Evolutionary conservation across 2,888 invertebrate genomes (phyloP).

Genomic region (Argyresthia albistria): DNA sequence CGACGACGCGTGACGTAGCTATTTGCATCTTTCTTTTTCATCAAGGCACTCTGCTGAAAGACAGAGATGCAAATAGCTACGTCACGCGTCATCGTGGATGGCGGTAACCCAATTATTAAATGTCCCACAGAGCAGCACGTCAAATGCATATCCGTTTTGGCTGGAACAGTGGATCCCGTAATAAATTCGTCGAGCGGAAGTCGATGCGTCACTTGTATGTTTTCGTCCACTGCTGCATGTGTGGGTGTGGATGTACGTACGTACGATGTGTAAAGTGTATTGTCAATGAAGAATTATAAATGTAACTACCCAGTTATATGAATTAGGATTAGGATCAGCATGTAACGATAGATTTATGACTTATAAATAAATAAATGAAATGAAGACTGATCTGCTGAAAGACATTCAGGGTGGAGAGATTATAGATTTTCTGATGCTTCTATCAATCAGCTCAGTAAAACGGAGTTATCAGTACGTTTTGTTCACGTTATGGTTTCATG

Average conservation of each 20-base stretch:
- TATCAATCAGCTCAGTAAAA: background rate
- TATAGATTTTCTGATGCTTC: background rate
- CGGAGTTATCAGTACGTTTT: background rate
- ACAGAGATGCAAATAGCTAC: too few species aligned
- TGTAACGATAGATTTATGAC: too few species aligned
- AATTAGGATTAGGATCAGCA: too few species aligned
- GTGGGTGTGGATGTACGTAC: constrained; percentile 33
- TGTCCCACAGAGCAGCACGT: background rate
- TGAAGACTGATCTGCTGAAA: too few species aligned
- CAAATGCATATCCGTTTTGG: constrained; percentile 7
- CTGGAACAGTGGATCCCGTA: constrained; percentile 51
- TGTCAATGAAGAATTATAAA: constrained; percentile 3
- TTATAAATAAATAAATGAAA: too few species aligned
- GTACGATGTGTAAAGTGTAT: constrained; percentile 24
- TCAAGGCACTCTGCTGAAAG: too few species aligned
- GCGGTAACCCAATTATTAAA: too few species aligned
- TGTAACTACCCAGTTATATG: too few species aligned
- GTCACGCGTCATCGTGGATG: too few species aligned
- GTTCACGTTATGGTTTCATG: constrained; percentile 4
- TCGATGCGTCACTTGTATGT: constrained; percentile 63
- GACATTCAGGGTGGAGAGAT: too few species aligned
- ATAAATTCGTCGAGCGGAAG: constrained; percentile 67
- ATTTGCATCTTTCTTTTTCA: too few species aligned
- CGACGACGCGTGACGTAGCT: too few species aligned
- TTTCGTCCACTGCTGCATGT: constrained; percentile 57